Base-by-base conservation (phyloP, 2,113 vertebrate genomes). In the Nanorana parkeri region DNA sequence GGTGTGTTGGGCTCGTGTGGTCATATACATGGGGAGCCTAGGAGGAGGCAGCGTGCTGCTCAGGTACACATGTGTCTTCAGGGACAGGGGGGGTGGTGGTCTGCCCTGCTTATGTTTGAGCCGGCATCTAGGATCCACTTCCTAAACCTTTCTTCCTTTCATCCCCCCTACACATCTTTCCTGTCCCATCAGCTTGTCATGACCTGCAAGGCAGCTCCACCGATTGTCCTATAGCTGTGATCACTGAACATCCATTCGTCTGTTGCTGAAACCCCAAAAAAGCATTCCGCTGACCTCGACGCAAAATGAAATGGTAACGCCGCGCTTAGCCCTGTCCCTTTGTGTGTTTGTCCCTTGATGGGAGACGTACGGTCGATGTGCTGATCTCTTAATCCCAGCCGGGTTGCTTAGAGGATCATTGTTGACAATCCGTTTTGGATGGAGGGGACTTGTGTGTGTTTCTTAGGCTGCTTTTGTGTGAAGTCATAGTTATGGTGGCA, bases 41-140 rank as follows among this genome's bases (percentile, higher is more conserved):
- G 23, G 67, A 64, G 55, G 72, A 81, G 79, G 69, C 80, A 56
- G 80, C 79, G 56, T 64, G 68, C 80, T 74, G 80, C 80, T 67
- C 71, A 82, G 80, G 80, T 82, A 82, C 80, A 82, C 76, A 28
- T 75, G 60, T 67, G 19, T 26, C 20, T n/a, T 15, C 20, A 56
- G 61, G 80, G 68, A 26, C 19, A 17, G 19, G 66, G 54, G 66
- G 69, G 76, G n/a, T n/a, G n/a, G n/a, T n/a, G n/a, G n/a, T n/a
- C n/a, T 32, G 52, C 69, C 32, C 17, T 73, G 69, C 24, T n/a
- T 58, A n/a, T 60, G 58, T 21, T 60, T 55, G 17, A 23, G 36
- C 41, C 24, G 23, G 2, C 47, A 10, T 28, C 24, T 28, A 60
- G 0, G 3, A 8, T 21, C 21, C 1, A 16, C 21, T 51, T 51